Evolutionary conservation across 2,888 invertebrate genomes (phyloP).

Genomic region (Rhaphigaster nebulosa): DNA sequence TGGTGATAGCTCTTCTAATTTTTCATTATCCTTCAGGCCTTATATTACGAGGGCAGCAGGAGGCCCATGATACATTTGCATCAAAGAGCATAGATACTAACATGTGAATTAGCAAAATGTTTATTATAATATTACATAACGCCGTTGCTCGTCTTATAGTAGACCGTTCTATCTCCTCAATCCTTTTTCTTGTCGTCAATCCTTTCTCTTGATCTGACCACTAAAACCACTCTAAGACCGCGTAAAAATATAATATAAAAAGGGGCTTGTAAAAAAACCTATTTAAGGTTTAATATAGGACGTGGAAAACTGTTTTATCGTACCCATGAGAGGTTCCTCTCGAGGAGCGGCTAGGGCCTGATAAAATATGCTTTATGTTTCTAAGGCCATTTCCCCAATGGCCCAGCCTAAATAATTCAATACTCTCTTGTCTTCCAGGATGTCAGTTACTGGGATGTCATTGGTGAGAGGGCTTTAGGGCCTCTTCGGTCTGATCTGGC

Average conservation of each 20-base stretch:
- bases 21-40: no score
- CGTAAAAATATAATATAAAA: conserved; percentile 30
- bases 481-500: background rate
- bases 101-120: no score
- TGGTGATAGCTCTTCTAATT: no score
- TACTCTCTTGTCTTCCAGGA: conserved; percentile 9
- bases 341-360: conserved; percentile 35
- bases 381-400: conserved; percentile 31
- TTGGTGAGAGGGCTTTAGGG: conserved; percentile 27
- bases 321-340: background rate
- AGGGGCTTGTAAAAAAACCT: conserved; percentile 24
- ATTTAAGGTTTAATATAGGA: conserved; percentile 32
- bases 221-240: background rate
- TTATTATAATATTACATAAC: no score
- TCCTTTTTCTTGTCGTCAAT: background rate
- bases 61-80: no score
- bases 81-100: no score
- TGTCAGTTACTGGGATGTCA: background rate
- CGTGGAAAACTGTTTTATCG: conserved; percentile 47
- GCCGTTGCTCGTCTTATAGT: background rate
- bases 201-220: background rate
- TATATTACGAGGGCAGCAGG: no score
- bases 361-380: conserved; percentile 49
- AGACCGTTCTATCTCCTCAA: background rate
- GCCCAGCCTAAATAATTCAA: conserved; percentile 32